phyloP scores from a whole-genome alignment of 2,113 vertebrate species.

The Cromileptes altivelis region DNA sequence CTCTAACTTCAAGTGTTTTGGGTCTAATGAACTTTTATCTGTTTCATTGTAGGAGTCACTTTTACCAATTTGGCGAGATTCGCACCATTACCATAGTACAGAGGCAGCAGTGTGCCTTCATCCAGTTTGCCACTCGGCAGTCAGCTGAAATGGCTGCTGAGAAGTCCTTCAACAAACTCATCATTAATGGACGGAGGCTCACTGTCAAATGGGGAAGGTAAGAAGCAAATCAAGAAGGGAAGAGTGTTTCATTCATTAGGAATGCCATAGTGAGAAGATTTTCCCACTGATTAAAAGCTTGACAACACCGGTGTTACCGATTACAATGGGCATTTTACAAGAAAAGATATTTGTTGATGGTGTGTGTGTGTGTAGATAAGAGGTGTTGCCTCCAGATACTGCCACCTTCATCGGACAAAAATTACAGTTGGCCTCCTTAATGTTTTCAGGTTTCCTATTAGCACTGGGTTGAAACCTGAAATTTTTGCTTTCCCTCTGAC shows the following conservation, averaged over 20 bases:
- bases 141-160: conserved; percentile 95
- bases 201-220: conserved; percentile 99
- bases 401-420: too few species aligned
- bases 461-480: too few species aligned
- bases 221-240: conserved; percentile 41
- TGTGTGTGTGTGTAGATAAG: too few species aligned
- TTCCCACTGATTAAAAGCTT: too few species aligned
- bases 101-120: conserved; percentile 97
- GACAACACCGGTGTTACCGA: too few species aligned
- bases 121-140: conserved; percentile 96
- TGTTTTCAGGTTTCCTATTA: too few species aligned
- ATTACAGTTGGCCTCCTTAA: too few species aligned
- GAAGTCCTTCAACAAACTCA: conserved; percentile 99
- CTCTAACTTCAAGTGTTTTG: neutral
- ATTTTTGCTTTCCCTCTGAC: too few species aligned
- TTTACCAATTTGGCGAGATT: conserved; percentile 99
- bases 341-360: too few species aligned
- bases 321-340: too few species aligned
- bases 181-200: conserved; percentile 95
- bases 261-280: too few species aligned
- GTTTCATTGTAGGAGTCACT: conserved; percentile 89
- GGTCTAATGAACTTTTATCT: neutral
- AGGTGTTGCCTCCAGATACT: too few species aligned
- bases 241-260: neutral
- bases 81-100: conserved; percentile 96